These are phyloP conservation scores for Nomada hirtipes DNA, from an alignment of 2,888 invertebrate genomes.

Conservation along the genomic window DNA sequence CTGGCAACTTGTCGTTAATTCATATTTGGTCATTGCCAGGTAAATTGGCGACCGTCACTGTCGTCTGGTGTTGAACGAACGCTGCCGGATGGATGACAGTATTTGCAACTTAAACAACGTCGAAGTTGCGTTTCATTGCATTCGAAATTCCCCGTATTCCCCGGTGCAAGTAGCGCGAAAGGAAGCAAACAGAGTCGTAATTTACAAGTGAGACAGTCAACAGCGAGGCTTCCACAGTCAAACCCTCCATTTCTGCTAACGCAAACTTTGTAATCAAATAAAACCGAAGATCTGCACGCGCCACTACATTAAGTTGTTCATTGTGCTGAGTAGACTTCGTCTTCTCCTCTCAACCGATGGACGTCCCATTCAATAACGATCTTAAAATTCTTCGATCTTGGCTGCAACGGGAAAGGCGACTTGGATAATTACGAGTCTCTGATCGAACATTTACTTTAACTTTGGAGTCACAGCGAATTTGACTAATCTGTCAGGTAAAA, in stretches of 20 bases:
- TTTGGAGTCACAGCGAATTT: too few relatives aligned
- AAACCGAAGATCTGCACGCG: conserved; percentile 45
- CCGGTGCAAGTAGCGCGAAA: conserved; percentile 7
- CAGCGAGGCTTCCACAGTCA: conserved; percentile 31
- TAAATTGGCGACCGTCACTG: conserved; percentile 13
- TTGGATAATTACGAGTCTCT: too few relatives aligned
- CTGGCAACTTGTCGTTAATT: background rate
- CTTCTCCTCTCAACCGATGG: background rate
- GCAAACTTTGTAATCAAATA: conserved; percentile 46
- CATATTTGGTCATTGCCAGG: conserved; percentile 5
- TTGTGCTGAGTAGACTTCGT: background rate
- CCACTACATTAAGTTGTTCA: conserved; percentile 26
- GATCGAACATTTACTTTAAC: too few relatives aligned
- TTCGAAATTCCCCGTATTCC: conserved; percentile 23
- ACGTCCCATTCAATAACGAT: background rate
- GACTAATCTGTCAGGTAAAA: too few relatives aligned
- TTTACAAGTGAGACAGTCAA: conserved; percentile 51
- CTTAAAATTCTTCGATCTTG: background rate
- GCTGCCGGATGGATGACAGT: conserved; percentile 24
- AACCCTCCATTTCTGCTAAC: conserved; percentile 33
- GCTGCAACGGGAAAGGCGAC: too few relatives aligned
- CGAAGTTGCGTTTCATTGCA: conserved; percentile 33
- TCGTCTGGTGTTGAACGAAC: background rate
- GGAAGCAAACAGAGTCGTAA: conserved; percentile 50
- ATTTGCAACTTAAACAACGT: conserved; percentile 38